Base-by-base conservation (phyloP, 2,113 vertebrate species). In the Macroglossus sobrinus region DNA sequence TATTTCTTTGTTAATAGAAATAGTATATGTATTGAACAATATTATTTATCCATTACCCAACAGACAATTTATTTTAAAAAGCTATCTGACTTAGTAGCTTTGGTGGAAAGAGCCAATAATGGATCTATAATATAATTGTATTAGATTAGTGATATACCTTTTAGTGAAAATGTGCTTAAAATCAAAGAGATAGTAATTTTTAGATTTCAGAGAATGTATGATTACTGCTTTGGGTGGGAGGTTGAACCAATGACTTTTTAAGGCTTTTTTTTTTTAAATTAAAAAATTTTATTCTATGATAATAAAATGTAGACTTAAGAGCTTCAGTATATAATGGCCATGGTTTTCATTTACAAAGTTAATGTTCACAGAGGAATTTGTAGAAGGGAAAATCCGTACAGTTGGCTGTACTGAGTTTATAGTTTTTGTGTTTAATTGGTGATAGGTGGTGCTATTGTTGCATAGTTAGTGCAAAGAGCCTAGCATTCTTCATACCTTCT, bases 391-490 rank as follows among this genome's bases (percentile, higher is more conserved):
- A 33, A 7, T 81, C 95, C 24, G 57, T 14, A n/a, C 2, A 24
- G 50, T 61, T 45, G 50, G 12, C 28, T 61, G 0, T 43, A 4
- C 68, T 50, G 40, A 68, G 43, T 82, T 86, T 38, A 4, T 61
- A 74, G 76, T 50, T 69, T 93, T 13, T 33, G 24, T 69, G 63
- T 81, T 53, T 89, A 76, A 35, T 40, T 76, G 85, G 80, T 96
- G 97, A 11, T 96, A 96, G 96, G 94, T 96, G 93, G 94, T 94
- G 88, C 93, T 98, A 5, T 96, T 96, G 91, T 61, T 59, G 57
- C 81, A 86, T 3, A 53, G 28, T 96, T 76, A 50, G 43, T 53
- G 33, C 24, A 12, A 89, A 69, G 85, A 63, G 63, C 12, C 28
- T 38, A 11, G 35, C 26, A 19, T 26, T 84, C 72, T 33, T 66